Conservation (phyloP, 2,888 invertebrate species). For the Cantharis rufa region DNA sequence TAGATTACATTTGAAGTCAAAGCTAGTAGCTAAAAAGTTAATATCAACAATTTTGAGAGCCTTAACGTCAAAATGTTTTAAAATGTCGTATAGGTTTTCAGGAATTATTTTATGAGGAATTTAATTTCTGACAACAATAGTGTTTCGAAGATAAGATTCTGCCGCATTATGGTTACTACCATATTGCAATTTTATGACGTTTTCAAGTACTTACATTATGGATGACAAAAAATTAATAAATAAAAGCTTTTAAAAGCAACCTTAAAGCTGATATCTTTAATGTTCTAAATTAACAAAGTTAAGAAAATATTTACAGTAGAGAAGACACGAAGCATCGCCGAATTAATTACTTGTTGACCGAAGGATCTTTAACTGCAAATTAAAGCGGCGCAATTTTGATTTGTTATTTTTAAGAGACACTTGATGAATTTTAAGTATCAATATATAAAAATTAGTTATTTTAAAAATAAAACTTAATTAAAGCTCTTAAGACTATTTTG, state of each 20-base stretch:
- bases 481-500: conserved; percentile 15
- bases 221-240: no score
- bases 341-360: background rate
- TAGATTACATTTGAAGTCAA: no score
- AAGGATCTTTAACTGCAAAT: background rate
- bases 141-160: no score
- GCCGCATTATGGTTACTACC: no score
- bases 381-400: background rate
- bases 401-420: background rate
- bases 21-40: no score
- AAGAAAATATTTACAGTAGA: background rate
- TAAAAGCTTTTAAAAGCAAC: background rate
- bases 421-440: background rate
- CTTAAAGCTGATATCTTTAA: background rate
- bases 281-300: background rate
- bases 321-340: background rate
- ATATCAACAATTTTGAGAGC: no score
- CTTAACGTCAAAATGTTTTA: no score
- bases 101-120: no score
- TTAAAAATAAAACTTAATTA: background rate
- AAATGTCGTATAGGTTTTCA: no score
- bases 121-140: no score
- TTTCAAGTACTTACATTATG: no score
- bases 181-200: no score
- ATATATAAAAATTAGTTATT: background rate